Percentiles rank a stretch among this genome's conserved stretches.
Evolutionary conservation across 2,113 vertebrate genomes (phyloP).

Genomic region (Scatophagus argus): DNA sequence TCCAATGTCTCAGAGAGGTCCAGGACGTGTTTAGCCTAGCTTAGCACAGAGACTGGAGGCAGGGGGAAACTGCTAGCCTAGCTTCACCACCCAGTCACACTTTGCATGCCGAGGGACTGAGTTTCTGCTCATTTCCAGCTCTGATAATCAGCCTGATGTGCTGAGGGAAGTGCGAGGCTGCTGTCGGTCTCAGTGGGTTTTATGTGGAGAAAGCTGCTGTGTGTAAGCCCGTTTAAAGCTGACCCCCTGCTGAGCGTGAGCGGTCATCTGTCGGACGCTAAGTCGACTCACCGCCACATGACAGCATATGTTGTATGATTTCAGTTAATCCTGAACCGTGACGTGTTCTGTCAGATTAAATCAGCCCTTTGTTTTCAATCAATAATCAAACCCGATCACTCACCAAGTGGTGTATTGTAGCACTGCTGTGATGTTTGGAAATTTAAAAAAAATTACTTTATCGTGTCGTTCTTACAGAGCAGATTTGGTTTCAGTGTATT

Average conservation of each 20-base stretch:
- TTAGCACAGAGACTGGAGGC: not conserved
- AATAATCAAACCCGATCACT: too few relatives aligned
- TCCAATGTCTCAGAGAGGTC: not conserved
- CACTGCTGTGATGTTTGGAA: too few relatives aligned
- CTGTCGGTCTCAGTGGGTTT: not conserved
- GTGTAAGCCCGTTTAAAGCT: constrained; percentile 49
- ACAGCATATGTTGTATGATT: not conserved
- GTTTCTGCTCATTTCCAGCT: not conserved
- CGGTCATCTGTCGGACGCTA: not conserved
- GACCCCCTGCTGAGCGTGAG: not conserved
- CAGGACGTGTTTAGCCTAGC: not conserved
- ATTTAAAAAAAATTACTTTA: too few relatives aligned
- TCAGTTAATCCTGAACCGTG: not conserved
- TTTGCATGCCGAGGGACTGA: too few relatives aligned
- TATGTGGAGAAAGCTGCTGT: constrained; percentile 39
- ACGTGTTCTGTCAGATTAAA: not conserved
- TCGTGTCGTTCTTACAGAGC: too few relatives aligned
- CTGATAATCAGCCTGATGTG: not conserved
- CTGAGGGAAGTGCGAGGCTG: not conserved
- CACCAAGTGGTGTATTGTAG: too few relatives aligned
- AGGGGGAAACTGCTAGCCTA: not conserved
- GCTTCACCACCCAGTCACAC: too few relatives aligned
- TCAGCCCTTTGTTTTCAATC: too few relatives aligned
- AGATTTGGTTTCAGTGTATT: too few relatives aligned
- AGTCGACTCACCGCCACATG: not conserved